These are phyloP conservation scores for Bimastos eiseni DNA, from an alignment of 2,888 invertebrate genomes.

Conservation along the genomic window DNA sequence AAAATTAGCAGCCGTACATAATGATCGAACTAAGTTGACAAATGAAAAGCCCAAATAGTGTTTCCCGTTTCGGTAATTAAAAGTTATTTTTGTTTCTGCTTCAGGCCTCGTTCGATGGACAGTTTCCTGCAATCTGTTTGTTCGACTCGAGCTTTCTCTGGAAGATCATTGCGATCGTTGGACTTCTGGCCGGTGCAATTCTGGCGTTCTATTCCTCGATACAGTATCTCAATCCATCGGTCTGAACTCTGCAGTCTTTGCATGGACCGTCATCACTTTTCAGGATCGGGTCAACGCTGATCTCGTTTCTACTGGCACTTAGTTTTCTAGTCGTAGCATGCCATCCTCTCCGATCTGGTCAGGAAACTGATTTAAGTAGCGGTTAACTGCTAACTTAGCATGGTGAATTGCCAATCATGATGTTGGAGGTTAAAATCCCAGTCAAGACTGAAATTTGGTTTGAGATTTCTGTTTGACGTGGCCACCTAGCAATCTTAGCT, in stretches of 20 bases:
- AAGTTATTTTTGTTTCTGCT: slow-evolving; percentile 30
- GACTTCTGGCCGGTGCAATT: slow-evolving; percentile 41
- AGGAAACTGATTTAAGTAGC: too few species aligned
- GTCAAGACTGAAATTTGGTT: too few species aligned
- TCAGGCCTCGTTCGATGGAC: slow-evolving; percentile 43
- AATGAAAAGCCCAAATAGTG: background rate
- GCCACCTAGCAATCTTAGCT: too few species aligned
- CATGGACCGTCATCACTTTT: background rate
- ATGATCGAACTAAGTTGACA: background rate
- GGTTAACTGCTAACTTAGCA: too few species aligned
- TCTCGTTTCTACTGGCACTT: background rate
- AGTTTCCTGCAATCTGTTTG: slow-evolving; percentile 42
- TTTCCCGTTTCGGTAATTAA: background rate
- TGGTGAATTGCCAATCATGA: too few species aligned
- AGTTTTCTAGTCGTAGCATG: background rate
- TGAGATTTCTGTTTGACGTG: too few species aligned
- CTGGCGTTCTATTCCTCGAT: slow-evolving; percentile 43
- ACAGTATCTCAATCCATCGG: slow-evolving; percentile 36
- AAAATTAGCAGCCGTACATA: too few species aligned
- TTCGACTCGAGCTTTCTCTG: slow-evolving; percentile 41
- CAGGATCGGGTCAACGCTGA: background rate
- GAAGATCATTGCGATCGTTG: slow-evolving; percentile 44
- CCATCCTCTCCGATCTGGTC: background rate
- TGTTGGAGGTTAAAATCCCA: too few species aligned
- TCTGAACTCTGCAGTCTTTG: background rate